phyloP scores from a whole-genome alignment of 2,888 invertebrate genomes.

The Himalopsyche japonica region DNA sequence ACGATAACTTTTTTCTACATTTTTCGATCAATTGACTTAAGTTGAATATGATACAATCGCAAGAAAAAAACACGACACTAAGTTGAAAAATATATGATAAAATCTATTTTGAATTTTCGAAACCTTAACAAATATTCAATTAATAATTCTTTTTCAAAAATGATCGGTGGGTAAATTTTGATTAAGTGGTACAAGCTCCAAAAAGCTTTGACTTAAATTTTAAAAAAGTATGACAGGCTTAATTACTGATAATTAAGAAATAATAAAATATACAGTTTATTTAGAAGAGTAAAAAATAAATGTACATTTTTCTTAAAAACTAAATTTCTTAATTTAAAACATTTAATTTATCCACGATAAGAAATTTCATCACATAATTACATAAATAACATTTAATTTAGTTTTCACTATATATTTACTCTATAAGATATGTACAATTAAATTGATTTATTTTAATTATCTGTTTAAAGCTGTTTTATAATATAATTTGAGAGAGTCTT shows the following conservation, averaged over 20 bases:
- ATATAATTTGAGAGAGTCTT: background rate
- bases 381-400: background rate
- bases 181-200: background rate
- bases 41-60: too few species aligned
- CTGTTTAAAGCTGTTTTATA: background rate
- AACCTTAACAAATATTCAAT: too few species aligned
- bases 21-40: too few species aligned
- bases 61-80: too few species aligned
- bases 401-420: background rate
- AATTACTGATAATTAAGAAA: background rate
- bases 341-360: background rate
- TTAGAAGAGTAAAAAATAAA: background rate
- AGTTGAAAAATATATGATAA: too few species aligned
- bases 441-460: background rate
- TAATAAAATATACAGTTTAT: background rate
- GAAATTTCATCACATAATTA: background rate
- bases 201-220: background rate
- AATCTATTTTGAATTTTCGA: too few species aligned
- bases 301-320: background rate
- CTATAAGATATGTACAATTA: background rate
- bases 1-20: too few species aligned
- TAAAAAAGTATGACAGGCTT: background rate
- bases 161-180: background rate
- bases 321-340: background rate
- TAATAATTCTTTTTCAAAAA: too few species aligned